Evolutionary conservation across 2,888 invertebrate species (phyloP), one percentile per base, ranked within the genome.

Genomic region (Agrilus cyanescens): DNA sequence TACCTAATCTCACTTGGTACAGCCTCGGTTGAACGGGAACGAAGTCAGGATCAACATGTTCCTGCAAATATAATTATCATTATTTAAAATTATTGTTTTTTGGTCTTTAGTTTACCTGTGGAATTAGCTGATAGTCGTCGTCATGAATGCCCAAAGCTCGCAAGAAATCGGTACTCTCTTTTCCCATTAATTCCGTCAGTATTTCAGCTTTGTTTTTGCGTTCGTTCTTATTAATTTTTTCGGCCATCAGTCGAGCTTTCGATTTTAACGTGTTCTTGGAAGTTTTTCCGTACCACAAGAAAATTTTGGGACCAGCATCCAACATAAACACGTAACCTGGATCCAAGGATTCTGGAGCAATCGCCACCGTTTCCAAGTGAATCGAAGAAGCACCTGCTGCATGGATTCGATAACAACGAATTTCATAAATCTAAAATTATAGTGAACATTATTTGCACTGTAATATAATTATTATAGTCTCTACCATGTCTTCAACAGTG

Each of bases 171-270:
- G 70, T 69, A 5, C 83, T 80, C 60, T 97, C 96, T 44, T 81
- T 78, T 1, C 85, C 85, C 64, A 89, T 86, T 31, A 74, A 71
- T 62, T 93, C 85, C 0, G 87, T 81, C 33, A 87, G 70, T 43
- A 98, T 82, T 58, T 95, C 94, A 0, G 94, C 84, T 62, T 86
- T 86, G 61, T 90, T 91, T 65, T 98, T 98, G 14, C 97, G 74
- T 66, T 99, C 98, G 60, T 94, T 91, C 68, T 97, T 97, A 66
- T 96, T 98, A 44, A 99, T 90, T 67, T 97, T 97, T 65, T 98
- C 98, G 3, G 96, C 89, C 73, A 98, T 81, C 12, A 99, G 70
- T 41, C 94, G 73, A 0, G 85, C 80, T 62, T 87, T 93, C 0
- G 90, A 91, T 61, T 88, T 87, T 1, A 91, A 68, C 0, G 90